A percentile compares a stretch with the other conserved stretches of the same genome.
phyloP scores from a whole-genome alignment of 2,797 vertebrate genomes.

The Remorina albescens region DNA sequence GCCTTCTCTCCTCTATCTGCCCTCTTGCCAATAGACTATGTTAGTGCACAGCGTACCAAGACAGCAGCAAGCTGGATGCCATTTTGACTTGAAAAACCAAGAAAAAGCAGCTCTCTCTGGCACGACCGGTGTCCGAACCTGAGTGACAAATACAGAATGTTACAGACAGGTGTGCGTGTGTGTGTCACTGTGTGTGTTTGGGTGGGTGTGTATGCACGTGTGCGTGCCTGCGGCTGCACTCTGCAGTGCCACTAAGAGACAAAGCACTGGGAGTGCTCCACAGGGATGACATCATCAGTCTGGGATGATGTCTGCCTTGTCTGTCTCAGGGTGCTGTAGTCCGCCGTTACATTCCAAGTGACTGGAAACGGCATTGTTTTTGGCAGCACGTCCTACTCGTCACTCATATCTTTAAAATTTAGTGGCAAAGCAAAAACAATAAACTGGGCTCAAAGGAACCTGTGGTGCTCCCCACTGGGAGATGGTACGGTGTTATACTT shows the following conservation, averaged over 20 bases:
- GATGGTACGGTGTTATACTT: constrained; percentile 11
- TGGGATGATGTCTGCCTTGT: constrained; percentile 81
- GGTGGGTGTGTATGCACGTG: constrained; percentile 11
- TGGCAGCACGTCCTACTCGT: constrained; percentile 28
- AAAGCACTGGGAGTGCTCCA: constrained; percentile 82
- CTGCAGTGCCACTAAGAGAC: constrained; percentile 81
- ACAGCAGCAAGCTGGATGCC: constrained; percentile 32
- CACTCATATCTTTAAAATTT: constrained; percentile 34
- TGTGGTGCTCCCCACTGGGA: background rate
- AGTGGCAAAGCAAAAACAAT: background rate
- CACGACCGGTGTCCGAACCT: constrained; percentile 39
- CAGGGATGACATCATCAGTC: constrained; percentile 84
- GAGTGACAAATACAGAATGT: constrained; percentile 70
- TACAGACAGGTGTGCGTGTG: constrained; percentile 68
- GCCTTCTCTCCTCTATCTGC: constrained; percentile 38
- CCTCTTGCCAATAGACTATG: constrained; percentile 7
- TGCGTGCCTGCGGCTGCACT: constrained; percentile 69
- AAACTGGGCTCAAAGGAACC: constrained; percentile 23
- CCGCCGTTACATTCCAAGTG: constrained; percentile 42
- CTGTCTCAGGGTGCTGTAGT: constrained; percentile 74
- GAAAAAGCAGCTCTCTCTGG: constrained; percentile 43
- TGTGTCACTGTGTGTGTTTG: constrained; percentile 28
- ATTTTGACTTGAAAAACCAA: constrained; percentile 55
- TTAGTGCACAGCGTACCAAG: constrained; percentile 25
- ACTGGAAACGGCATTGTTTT: constrained; percentile 38